phyloP scores from a whole-genome alignment of 1,140 invertebrate genomes.

The Copidosoma floridanum region DNA sequence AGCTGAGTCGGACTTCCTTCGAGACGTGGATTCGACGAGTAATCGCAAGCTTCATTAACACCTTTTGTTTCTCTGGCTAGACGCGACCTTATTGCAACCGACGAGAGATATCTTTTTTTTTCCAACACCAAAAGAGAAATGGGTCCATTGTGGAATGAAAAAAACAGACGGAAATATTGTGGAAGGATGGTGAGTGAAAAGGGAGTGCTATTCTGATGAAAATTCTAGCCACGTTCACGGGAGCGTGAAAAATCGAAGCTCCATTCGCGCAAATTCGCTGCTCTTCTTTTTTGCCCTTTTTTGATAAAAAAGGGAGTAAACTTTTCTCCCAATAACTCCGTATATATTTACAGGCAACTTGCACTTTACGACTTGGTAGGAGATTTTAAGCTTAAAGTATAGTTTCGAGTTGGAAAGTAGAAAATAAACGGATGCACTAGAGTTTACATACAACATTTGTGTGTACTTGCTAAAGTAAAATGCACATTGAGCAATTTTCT shows the following conservation, averaged over 20 bases:
- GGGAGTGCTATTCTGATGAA: constrained; percentile 23
- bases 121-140: constrained; percentile 5
- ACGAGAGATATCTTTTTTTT: constrained; percentile 1
- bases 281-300: not conserved
- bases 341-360: too few relatives aligned
- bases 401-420: too few relatives aligned
- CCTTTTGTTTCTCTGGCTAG: constrained; percentile 18
- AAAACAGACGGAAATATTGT: not conserved
- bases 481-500: too few relatives aligned
- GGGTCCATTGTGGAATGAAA: constrained; percentile 18
- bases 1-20: constrained; percentile 4
- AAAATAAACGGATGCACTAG: too few relatives aligned
- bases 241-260: constrained; percentile 20
- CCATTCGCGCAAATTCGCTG: constrained; percentile 10
- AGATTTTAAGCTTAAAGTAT: too few relatives aligned
- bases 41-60: constrained; percentile 17
- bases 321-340: too few relatives aligned
- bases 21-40: constrained; percentile 6
- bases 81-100: constrained; percentile 6
- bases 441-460: too few relatives aligned
- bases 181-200: too few relatives aligned
- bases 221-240: constrained; percentile 10
- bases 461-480: too few relatives aligned
- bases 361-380: too few relatives aligned
- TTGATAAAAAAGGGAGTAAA: too few relatives aligned